phyloP scores from a whole-genome alignment of 1,140 invertebrate genomes.

The Artemia franciscana region DNA sequence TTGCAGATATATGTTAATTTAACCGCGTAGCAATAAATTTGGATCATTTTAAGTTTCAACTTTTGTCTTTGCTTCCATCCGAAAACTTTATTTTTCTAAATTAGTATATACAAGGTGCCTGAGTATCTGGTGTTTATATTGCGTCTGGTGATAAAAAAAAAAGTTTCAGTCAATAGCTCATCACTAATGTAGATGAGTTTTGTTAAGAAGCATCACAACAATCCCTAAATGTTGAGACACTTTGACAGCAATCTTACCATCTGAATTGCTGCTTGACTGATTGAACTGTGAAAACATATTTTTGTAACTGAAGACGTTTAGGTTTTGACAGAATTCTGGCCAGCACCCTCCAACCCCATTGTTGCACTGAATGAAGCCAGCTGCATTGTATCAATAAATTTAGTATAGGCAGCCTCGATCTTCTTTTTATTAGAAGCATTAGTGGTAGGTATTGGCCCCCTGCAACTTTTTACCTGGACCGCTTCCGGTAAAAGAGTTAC shows the following conservation, averaged over 20 bases:
- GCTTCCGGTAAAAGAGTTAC: neutral
- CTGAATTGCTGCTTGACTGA: neutral
- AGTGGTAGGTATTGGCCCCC: neutral
- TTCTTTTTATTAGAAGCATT: neutral
- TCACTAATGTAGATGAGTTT: neutral
- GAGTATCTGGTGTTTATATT: neutral
- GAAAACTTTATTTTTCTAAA: too few species aligned
- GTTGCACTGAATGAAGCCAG: neutral
- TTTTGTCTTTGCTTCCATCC: too few species aligned
- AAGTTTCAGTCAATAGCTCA: neutral
- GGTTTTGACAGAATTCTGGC: neutral
- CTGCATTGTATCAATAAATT: neutral
- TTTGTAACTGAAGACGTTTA: neutral
- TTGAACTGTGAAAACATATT: neutral
- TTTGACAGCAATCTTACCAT: neutral
- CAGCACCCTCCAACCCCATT: neutral
- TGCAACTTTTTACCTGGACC: neutral
- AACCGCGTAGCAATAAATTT: too few species aligned
- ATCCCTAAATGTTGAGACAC: neutral
- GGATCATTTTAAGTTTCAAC: too few species aligned
- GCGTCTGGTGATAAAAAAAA: neutral
- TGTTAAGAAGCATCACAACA: neutral
- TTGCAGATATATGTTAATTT: too few species aligned
- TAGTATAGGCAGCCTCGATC: neutral
- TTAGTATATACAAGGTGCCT: neutral